These are phyloP conservation scores for Furnarius figulus DNA, from an alignment of 2,113 vertebrate species.

Conservation along the genomic window DNA sequence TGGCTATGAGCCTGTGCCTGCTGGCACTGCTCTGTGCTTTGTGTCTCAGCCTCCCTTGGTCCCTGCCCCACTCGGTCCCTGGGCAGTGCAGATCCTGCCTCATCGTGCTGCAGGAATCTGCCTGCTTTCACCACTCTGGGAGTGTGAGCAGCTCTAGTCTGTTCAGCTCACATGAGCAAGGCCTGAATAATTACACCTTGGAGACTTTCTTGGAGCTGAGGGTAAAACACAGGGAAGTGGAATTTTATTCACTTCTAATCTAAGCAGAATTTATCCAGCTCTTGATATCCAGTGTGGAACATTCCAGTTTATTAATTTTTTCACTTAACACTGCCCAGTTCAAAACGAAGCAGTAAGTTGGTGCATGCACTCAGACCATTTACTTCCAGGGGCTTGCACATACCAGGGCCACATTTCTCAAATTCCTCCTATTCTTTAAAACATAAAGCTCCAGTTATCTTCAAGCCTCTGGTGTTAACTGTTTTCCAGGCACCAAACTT, in stretches of 20 bases:
- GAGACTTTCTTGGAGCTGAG: not conserved
- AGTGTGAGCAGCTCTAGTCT: not conserved
- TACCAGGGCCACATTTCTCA: slow-evolving; percentile 9
- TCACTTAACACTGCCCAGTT: not conserved
- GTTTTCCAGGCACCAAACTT: not conserved
- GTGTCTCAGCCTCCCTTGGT: not conserved
- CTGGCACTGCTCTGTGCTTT: not conserved
- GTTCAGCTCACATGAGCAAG: not conserved
- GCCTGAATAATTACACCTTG: slow-evolving; percentile 35
- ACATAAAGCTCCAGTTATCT: not conserved
- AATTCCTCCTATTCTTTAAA: slow-evolving; percentile 31
- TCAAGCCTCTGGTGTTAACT: not conserved
- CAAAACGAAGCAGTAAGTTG: not conserved
- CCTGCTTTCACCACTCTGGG: not conserved
- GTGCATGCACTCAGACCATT: not conserved
- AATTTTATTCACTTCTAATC: slow-evolving; percentile 14
- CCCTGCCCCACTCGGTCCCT: fast-evolving
- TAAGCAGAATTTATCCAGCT: not conserved
- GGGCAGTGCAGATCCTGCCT: not conserved
- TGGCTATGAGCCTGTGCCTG: not conserved
- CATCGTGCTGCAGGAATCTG: fast-evolving
- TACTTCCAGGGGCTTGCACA: not conserved
- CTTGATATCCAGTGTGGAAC: not conserved
- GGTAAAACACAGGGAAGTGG: not conserved
- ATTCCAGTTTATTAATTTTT: not conserved